Evolutionary conservation across 1,140 invertebrate genomes (phyloP).

Genomic region (Caerostris extrusa): DNA sequence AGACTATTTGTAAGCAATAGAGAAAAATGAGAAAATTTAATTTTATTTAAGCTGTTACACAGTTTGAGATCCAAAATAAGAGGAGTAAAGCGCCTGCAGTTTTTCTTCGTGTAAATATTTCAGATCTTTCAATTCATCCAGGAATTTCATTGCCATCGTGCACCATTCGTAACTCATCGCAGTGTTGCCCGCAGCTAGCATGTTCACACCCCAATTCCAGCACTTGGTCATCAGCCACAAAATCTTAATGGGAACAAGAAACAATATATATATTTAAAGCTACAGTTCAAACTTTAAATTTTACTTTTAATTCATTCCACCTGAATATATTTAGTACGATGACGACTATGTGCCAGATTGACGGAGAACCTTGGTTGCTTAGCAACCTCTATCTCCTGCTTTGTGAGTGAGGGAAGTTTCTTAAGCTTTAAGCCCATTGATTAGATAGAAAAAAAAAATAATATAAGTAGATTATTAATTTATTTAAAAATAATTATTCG

Average conservation of each 20-base stretch:
- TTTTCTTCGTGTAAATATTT: slow-evolving; percentile 14
- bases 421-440: too few species aligned
- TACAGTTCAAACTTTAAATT: too few species aligned
- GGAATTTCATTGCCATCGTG: neutral
- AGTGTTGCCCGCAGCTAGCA: neutral
- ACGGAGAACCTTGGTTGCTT: too few species aligned
- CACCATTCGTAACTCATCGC: neutral
- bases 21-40: neutral
- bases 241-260: neutral
- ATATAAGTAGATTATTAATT: too few species aligned
- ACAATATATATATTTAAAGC: neutral
- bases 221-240: slow-evolving; percentile 26
- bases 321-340: too few species aligned
- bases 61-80: slow-evolving; percentile 2
- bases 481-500: too few species aligned
- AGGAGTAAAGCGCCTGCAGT: neutral
- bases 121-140: neutral
- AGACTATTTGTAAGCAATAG: too few species aligned
- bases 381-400: too few species aligned
- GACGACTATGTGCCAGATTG: too few species aligned
- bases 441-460: too few species aligned
- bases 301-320: too few species aligned
- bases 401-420: too few species aligned
- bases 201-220: slow-evolving; percentile 21
- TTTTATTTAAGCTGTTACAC: neutral